Conservation (phyloP, 2,797 vertebrate species). For the Anabacerthia variegaticeps region DNA sequence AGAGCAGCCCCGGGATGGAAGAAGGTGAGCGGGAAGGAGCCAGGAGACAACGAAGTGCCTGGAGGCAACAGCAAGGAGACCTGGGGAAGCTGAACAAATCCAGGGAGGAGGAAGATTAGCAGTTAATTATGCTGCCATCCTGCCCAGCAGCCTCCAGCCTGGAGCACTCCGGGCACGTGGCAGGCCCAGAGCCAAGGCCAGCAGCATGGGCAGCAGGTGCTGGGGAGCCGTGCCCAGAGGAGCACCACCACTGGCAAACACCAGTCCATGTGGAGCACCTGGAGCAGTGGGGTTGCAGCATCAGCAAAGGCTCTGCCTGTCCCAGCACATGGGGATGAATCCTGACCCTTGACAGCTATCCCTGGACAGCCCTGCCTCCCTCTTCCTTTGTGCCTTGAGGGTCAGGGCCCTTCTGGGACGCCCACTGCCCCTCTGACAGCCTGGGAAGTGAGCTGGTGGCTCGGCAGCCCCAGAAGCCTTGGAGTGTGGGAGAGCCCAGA, state of each 20-base stretch:
- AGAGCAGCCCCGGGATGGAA: neutral
- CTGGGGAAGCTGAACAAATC: neutral
- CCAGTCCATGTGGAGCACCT: fast-evolving
- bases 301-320: neutral
- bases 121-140: neutral
- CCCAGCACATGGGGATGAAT: neutral
- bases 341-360: neutral
- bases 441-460: neutral
- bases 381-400: neutral
- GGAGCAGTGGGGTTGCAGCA: neutral
- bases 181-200: neutral
- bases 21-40: neutral
- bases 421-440: neutral
- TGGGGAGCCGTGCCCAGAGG: neutral
- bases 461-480: neutral
- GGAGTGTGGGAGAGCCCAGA: neutral
- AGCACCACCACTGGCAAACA: neutral
- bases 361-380: neutral
- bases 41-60: neutral
- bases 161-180: neutral
- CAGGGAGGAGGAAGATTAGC: neutral
- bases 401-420: fast-evolving
- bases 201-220: neutral
- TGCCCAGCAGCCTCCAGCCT: neutral
- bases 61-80: neutral